Percentiles rank a stretch among this genome's conserved stretches.
phyloP scores from a whole-genome alignment of 37 sponge, comb jelly and placozoan species.

The Halisarca cf. caerulea region DNA sequence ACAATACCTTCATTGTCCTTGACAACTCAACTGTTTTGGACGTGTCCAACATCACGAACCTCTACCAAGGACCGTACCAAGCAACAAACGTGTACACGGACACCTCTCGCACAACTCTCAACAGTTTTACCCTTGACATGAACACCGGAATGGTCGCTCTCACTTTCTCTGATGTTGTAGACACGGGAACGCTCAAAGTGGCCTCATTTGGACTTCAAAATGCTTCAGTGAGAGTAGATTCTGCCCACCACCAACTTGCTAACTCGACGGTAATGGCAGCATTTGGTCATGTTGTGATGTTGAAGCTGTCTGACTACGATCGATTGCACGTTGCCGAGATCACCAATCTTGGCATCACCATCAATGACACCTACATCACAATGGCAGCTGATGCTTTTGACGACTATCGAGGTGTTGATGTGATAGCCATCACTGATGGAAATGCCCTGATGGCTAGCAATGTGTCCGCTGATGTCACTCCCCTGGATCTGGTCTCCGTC shows the following conservation, averaged over 20 bases:
- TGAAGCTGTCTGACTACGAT: constrained; percentile 65
- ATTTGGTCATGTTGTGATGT: constrained; percentile 48
- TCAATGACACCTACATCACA: constrained; percentile 74
- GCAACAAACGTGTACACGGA: constrained; percentile 34
- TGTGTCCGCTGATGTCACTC: constrained; percentile 54
- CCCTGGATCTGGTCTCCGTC: constrained; percentile 39
- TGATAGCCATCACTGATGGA: constrained; percentile 80
- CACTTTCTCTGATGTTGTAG: constrained; percentile 66
- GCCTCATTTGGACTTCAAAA: constrained; percentile 61
- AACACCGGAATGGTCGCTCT: constrained; percentile 59
- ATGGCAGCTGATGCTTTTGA: constrained; percentile 79
- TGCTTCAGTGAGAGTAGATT: constrained; percentile 3
- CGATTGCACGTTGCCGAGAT: constrained; percentile 63
- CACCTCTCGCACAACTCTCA: constrained; percentile 26
- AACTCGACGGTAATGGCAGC: constrained; percentile 45
- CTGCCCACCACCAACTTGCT: constrained; percentile 35
- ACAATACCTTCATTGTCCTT: constrained; percentile 27
- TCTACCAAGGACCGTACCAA: neutral
- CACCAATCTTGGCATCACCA: constrained; percentile 48
- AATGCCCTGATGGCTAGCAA: constrained; percentile 57
- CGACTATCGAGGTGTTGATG: constrained; percentile 69
- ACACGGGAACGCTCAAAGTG: constrained; percentile 48
- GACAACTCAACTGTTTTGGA: constrained; percentile 41
- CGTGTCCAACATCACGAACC: constrained; percentile 38
- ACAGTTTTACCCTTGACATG: constrained; percentile 66